A percentile compares a stretch with the other conserved stretches of the same genome.
phyloP scores from a whole-genome alignment of 2,888 invertebrate species.

The Metellina segmentata region DNA sequence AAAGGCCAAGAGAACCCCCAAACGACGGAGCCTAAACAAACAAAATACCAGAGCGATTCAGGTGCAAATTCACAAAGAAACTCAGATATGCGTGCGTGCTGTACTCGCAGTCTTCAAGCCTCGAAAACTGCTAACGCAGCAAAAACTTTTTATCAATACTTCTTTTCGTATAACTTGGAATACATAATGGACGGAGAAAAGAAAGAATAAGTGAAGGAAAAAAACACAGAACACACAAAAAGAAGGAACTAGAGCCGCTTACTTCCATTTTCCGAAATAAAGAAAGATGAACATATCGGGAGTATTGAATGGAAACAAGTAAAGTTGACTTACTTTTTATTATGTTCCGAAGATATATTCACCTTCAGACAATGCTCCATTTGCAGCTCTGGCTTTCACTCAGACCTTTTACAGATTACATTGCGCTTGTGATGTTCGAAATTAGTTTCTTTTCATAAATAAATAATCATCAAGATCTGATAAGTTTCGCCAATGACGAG shows the following conservation, averaged over 20 bases:
- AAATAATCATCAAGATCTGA: background rate
- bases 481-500: too few relatives aligned
- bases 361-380: conserved; percentile 14
- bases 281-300: conserved; percentile 37
- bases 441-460: background rate
- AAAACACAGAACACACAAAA: conserved; percentile 31
- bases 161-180: conserved; percentile 67
- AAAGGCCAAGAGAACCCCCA: background rate
- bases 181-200: conserved; percentile 70
- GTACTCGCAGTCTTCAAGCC: conserved; percentile 45
- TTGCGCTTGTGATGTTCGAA: too few relatives aligned
- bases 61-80: conserved; percentile 68
- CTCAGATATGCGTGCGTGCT: conserved; percentile 61
- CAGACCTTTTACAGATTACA: background rate
- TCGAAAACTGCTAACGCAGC: conserved; percentile 68
- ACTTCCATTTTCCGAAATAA: conserved; percentile 33
- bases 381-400: background rate
- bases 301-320: conserved; percentile 56
- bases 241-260: conserved; percentile 10
- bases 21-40: conserved; percentile 23
- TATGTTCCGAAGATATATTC: conserved; percentile 24
- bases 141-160: conserved; percentile 76
- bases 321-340: conserved; percentile 44
- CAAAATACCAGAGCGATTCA: conserved; percentile 35
- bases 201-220: conserved; percentile 25